Base-by-base conservation (phyloP, 2,888 invertebrate species). In the Erebia aethiops region DNA sequence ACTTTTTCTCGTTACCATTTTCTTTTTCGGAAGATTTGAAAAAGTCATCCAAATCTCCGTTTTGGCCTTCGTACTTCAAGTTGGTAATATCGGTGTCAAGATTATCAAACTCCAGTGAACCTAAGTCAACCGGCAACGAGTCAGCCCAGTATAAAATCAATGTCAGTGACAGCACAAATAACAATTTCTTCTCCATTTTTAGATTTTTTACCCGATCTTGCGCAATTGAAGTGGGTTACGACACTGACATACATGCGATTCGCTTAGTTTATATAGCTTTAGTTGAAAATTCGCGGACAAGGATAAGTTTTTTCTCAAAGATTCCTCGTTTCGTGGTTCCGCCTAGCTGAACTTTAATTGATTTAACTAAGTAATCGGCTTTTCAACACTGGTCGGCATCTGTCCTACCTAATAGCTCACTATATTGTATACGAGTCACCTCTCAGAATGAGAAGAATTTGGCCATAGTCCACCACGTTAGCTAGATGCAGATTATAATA, bases 221-320 rank as follows among this genome's bases (percentile, higher is more conserved):
- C 80, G 82, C 87, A 90, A 90, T 85, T 76, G 85, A 88, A 89
- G 82, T 89, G 85, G 91, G 89, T 92, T 91, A 83, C 89, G 93
- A 90, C 93, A 93, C 91, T 93, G 93, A 93, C 93, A 92, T 88
- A 92, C 91, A 92, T 93, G 89, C 74, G 77, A 75, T 77, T 70
- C 67, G 81, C 77, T 81, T 80, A 78, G 82, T 84, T 90, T 90
- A 87, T 91, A 92, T 90, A 92, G 89, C 84, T 84, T 87, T 84
- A 87, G 79, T 78, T 71, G 77, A 74, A 81, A 84, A 81, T 85
- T 77, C 77, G 77, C 81, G 83, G 79, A 82, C 90, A 92, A 92
- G 90, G 90, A 85, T 88, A 79, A 71, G 80, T 82, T 89, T 89
- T 88, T 87, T 85, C 76, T 77, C 21, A 65, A 74, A 69, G 78